Percentiles rank a stretch among this genome's conserved stretches.
These are phyloP conservation scores for Mesorhabditis belari DNA, from an alignment of 2,888 invertebrate genomes.

Conservation along the genomic window DNA sequence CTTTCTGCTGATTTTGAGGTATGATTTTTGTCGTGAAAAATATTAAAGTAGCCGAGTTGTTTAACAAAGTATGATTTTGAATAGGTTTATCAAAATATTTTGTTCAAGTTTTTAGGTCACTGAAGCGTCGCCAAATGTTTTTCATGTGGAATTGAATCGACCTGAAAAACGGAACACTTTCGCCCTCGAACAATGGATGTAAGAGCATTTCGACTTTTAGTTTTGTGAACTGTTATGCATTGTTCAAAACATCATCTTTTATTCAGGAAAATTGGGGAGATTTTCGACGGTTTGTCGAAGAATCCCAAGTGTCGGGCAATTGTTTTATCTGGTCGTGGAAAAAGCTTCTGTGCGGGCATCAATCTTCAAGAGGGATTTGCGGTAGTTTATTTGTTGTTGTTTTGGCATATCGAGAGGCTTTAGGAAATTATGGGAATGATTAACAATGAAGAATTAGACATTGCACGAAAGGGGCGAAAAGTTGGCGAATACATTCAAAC, in stretches of 20 bases:
- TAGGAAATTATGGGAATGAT: slow-evolving; percentile 19
- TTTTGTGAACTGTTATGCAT: background rate
- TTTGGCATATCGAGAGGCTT: background rate
- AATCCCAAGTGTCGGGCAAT: slow-evolving; percentile 79
- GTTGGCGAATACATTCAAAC: slow-evolving; percentile 15
- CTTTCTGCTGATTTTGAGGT: background rate
- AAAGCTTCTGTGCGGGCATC: slow-evolving; percentile 77
- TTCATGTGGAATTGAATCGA: slow-evolving; percentile 39
- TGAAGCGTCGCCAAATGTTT: slow-evolving; percentile 14
- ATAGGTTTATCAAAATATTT: too few species aligned
- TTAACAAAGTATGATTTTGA: background rate
- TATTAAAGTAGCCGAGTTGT: background rate
- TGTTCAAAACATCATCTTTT: slow-evolving; percentile 1
- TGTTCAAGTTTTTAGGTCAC: too few species aligned
- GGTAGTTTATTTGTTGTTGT: background rate
- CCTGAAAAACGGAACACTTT: slow-evolving; percentile 44
- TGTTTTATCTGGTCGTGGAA: slow-evolving; percentile 78
- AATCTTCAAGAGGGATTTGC: slow-evolving; percentile 61
- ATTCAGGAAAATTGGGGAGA: slow-evolving; percentile 69
- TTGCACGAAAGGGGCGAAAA: slow-evolving; percentile 23
- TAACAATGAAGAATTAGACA: slow-evolving; percentile 24
- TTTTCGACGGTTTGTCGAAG: slow-evolving; percentile 69
- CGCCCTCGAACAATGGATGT: slow-evolving; percentile 40
- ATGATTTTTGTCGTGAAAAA: background rate
- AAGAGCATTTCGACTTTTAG: background rate